Percentiles rank a stretch among this genome's conserved stretches.
Evolutionary conservation across 2,888 invertebrate genomes (phyloP).

Genomic region (Isoperla grammatica): DNA sequence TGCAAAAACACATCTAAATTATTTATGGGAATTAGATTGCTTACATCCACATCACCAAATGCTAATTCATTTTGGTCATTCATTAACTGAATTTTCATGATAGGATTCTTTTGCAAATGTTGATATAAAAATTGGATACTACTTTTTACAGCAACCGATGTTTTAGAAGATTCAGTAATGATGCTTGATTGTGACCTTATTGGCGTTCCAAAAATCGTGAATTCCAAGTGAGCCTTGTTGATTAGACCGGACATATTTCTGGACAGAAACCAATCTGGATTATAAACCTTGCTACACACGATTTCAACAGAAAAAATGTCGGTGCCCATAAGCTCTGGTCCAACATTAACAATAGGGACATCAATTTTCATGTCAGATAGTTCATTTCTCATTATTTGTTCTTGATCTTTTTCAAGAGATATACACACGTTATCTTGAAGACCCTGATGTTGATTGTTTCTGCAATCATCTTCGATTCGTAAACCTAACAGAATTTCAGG

Average conservation of each 20-base stretch:
- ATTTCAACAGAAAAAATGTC: too few species aligned
- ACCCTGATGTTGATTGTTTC: too few species aligned
- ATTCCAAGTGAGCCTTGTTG: background rate
- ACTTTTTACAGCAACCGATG: slow-evolving; percentile 31
- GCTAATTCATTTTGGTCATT: slow-evolving; percentile 29
- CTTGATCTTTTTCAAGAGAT: too few species aligned
- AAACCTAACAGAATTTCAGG: slow-evolving; percentile 42
- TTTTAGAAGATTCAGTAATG: background rate
- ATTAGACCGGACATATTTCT: too few species aligned
- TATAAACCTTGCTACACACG: too few species aligned
- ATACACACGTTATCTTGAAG: too few species aligned
- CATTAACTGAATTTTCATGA: slow-evolving; percentile 46
- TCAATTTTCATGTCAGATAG: too few species aligned
- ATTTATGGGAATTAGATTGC: slow-evolving; percentile 36
- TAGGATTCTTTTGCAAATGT: slow-evolving; percentile 49
- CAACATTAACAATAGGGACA: too few species aligned
- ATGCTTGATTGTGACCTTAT: background rate
- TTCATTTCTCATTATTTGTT: too few species aligned
- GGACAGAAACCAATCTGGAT: too few species aligned
- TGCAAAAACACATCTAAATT: slow-evolving; percentile 37
- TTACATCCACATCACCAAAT: slow-evolving; percentile 10
- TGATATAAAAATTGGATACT: slow-evolving; percentile 43
- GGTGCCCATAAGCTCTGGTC: too few species aligned
- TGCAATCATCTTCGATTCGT: slow-evolving; percentile 39
- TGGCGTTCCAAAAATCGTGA: background rate